Evolutionary conservation across 2,888 invertebrate species (phyloP), one percentile per base, ranked within the genome.

Genomic region (Scaptomyza cyrtandrae): DNA sequence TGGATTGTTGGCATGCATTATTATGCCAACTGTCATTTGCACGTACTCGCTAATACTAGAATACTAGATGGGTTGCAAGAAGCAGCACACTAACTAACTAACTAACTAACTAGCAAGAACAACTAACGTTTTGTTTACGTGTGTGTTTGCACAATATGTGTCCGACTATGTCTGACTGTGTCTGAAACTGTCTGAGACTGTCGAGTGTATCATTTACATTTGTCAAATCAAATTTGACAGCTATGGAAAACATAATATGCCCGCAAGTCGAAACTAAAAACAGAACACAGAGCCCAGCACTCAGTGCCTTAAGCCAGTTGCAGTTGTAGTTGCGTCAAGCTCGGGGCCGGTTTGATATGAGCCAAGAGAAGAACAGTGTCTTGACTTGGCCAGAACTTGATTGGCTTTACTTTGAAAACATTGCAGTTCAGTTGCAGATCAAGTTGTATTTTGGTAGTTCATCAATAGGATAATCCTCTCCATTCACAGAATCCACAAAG

Each of bases 141-240:
- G 52, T 43, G n/a, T n/a, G n/a, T n/a, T n/a, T n/a, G n/a, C n/a
- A n/a, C n/a, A n/a, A n/a, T n/a, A n/a, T n/a, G n/a, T n/a, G n/a
- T n/a, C n/a, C n/a, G n/a, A n/a, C n/a, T n/a, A n/a, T n/a, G n/a
- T n/a, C n/a, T n/a, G n/a, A n/a, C n/a, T n/a, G n/a, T n/a, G n/a
- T n/a, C n/a, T n/a, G n/a, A n/a, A n/a, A n/a, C n/a, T 55, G 39
- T 52, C 29, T 19, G 43, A n/a, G 39, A n/a, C 56, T 37, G 37
- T 41, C 41, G 33, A 19, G 35, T 67, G 67, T 86, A 84, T 87
- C 85, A 79, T 85, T 84, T 84, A 85, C 83, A 86, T 84, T 85
- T 85, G 85, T 84, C 82, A 84, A 84, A 86, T 86, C 87, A 84
- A 75, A 85, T 84, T 86, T 84, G 83, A 84, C 83, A 84, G 83